Percentiles rank a stretch among this genome's conserved stretches.
Conservation (phyloP, 2,888 invertebrate species). For the Sympetrum striolatum region DNA sequence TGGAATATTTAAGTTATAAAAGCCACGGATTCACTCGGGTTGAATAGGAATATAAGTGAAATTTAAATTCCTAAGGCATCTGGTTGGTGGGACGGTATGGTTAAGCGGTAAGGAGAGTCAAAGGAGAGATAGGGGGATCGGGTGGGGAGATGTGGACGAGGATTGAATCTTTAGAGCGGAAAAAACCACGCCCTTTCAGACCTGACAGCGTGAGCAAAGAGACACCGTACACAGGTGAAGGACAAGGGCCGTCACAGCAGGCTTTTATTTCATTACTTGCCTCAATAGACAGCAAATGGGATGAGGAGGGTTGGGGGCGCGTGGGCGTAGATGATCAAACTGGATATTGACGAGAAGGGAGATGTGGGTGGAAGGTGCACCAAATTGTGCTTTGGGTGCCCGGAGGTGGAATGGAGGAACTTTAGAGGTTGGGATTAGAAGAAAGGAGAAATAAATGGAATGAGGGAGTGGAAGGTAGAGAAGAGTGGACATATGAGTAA, state of each 20-base stretch:
- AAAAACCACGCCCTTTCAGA: slow-evolving; percentile 15
- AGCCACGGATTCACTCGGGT: no score
- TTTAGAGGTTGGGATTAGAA: no score
- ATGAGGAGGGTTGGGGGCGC: neutral
- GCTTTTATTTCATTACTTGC: slow-evolving; percentile 35
- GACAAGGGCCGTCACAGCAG: slow-evolving; percentile 2
- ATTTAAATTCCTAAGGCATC: no score
- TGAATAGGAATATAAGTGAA: no score
- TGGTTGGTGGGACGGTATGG: neutral
- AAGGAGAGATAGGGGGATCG: neutral
- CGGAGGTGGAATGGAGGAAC: neutral
- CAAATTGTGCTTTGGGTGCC: neutral
- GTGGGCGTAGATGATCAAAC: neutral
- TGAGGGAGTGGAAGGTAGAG: neutral
- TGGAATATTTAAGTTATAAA: neutral
- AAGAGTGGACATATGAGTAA: neutral
- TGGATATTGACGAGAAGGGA: neutral
- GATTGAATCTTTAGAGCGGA: slow-evolving; percentile 6
- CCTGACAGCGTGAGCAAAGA: neutral
- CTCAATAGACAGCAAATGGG: slow-evolving; percentile 25
- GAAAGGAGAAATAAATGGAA: neutral
- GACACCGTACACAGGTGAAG: slow-evolving; percentile 13
- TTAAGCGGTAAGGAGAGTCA: neutral
- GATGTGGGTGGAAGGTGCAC: neutral
- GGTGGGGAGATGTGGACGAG: neutral